Evolutionary conservation across 2,888 invertebrate species (phyloP), one percentile per base, ranked within the genome.

Genomic region (Cerastis leucographa): DNA sequence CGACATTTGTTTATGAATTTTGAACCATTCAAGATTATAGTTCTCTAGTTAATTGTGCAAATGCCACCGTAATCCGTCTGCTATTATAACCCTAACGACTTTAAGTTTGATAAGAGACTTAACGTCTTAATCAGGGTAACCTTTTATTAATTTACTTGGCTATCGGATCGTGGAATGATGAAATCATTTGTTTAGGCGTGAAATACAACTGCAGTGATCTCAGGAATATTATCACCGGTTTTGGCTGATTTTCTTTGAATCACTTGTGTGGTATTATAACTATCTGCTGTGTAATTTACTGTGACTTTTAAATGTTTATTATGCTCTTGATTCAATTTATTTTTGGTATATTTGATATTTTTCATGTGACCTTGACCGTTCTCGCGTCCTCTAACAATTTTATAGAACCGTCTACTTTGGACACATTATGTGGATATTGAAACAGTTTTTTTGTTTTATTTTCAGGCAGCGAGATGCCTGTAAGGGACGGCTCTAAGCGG

Each of bases 381-480:
- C 22, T 62, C 40, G 62, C 22, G 12, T 40, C 29, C 29, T 61
- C 2, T 61, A 56, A 25, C 59, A 19, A 29, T 6, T n/a, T 40
- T 11, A 0, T 14, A 35, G 1, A 1, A 40, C 5, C 17, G 19
- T 35, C 49, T n/a, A 59, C 7, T 40, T 35, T 19, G 3, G 17
- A 17, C 19, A 14, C 0, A 3, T 40, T 2, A 25, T 44, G 56
- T 66, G 22, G 3, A 56, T 59, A 44, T 42, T 25, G 3, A 44
- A 64, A 49, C 35, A n/a, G 12, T 11, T 7, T 35, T 2, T 56
- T 71, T 44, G 19, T 19, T 56, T 64, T 42, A 3, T 87, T 94
- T 92, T 5, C 93, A 96, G 96, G 90, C 80, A 90, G 87, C 89
- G 93, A 94, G 44, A 96, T 96, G 96, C 96, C 96, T 25, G 96